phyloP scores from a whole-genome alignment of 1,140 invertebrate species.

The Thereuonema tuberculata region DNA sequence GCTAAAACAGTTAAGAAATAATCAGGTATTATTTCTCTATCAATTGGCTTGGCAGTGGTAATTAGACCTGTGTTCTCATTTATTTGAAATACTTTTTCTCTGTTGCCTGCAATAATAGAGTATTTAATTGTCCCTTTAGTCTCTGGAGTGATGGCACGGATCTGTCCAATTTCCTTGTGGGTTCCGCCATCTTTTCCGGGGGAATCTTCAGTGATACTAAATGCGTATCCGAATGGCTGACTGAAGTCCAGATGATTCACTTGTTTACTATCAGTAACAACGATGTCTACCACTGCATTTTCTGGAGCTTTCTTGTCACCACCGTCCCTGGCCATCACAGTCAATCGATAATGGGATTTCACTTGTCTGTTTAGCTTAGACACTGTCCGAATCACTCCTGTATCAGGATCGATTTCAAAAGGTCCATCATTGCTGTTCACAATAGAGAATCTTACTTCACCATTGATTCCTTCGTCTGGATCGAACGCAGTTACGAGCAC shows the following conservation, averaged over 20 bases:
- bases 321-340: conserved; percentile 55
- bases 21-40: conserved; percentile 60
- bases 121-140: conserved; percentile 43
- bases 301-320: conserved; percentile 48
- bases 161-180: conserved; percentile 55
- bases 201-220: conserved; percentile 61
- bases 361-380: conserved; percentile 43
- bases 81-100: conserved; percentile 58
- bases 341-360: conserved; percentile 53
- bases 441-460: conserved; percentile 56
- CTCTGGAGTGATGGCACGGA: conserved; percentile 40
- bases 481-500: conserved; percentile 33
- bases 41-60: conserved; percentile 58
- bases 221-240: conserved; percentile 53
- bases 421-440: conserved; percentile 52
- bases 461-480: conserved; percentile 67
- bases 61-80: conserved; percentile 63
- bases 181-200: conserved; percentile 36
- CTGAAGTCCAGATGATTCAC: conserved; percentile 48
- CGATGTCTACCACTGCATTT: conserved; percentile 66
- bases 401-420: conserved; percentile 59
- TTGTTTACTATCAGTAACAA: conserved; percentile 44
- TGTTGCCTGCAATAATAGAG: conserved; percentile 69
- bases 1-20: conserved; percentile 68
- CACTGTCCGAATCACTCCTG: conserved; percentile 53